A percentile compares a stretch with the other conserved stretches of the same genome.
These are phyloP conservation scores for Scaptomyza cyrtandrae DNA, from an alignment of 2,888 invertebrate genomes.

Conservation along the genomic window DNA sequence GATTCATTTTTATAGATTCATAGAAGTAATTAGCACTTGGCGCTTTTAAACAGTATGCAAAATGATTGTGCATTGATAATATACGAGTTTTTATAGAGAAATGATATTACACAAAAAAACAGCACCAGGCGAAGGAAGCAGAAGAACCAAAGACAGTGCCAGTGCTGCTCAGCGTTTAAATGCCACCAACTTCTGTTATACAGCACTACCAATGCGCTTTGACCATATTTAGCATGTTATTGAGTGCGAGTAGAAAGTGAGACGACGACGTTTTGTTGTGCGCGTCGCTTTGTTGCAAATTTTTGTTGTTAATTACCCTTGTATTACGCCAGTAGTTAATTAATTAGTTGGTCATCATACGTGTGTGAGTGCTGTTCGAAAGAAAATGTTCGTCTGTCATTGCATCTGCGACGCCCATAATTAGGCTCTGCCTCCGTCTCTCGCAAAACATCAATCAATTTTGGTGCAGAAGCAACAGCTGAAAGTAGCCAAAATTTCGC, in stretches of 20 bases:
- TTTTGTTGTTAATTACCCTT: constrained; percentile 49
- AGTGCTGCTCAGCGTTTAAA: constrained; percentile 33
- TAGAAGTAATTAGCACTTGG: constrained; percentile 45
- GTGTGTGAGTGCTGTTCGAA: constrained; percentile 30
- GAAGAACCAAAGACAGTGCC: constrained; percentile 39
- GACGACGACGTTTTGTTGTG: constrained; percentile 60
- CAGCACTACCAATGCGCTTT: constrained; percentile 24
- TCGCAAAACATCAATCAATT: constrained; percentile 46
- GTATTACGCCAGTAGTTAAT: constrained; percentile 38
- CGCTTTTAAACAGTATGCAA: constrained; percentile 15
- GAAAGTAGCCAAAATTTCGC: constrained; percentile 63
- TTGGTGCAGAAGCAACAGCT: constrained; percentile 68
- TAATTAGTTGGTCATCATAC: constrained; percentile 45
- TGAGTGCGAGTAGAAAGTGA: constrained; percentile 61
- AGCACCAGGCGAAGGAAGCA: constrained; percentile 64
- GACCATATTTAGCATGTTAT: constrained; percentile 39
- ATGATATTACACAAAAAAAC: constrained; percentile 65
- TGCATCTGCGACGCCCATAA: constrained; percentile 27
- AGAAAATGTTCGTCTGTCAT: constrained; percentile 53
- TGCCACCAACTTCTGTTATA: background rate
- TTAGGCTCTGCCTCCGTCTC: constrained; percentile 32
- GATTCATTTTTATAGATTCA: constrained; percentile 54
- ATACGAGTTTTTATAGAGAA: constrained; percentile 52
- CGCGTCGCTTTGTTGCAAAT: constrained; percentile 50
- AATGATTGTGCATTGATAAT: constrained; percentile 44